These are phyloP conservation scores for Hydrotaea diabolus DNA, from an alignment of 2,888 invertebrate genomes.

Conservation along the genomic window DNA sequence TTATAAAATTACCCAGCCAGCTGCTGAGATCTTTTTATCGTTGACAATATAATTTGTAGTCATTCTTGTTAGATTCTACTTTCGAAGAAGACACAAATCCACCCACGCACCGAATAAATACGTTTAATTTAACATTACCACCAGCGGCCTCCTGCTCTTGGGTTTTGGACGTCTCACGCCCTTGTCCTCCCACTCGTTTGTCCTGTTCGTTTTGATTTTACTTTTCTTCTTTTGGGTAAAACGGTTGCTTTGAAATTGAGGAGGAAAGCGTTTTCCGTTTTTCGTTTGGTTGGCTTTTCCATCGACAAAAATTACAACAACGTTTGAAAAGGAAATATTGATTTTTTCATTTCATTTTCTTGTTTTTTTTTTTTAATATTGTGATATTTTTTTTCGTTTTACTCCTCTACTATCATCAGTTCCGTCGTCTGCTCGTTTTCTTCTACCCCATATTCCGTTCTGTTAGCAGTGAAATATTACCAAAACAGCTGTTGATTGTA, in stretches of 20 bases:
- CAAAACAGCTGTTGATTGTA: conserved; percentile 52
- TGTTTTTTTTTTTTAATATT: background rate
- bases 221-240: background rate
- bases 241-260: background rate
- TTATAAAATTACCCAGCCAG: background rate
- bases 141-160: background rate
- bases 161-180: background rate
- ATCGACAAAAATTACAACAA: background rate
- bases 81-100: background rate
- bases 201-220: no score
- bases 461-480: background rate
- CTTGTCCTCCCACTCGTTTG: background rate
- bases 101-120: no score
- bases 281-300: background rate
- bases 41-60: background rate
- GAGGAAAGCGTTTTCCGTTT: background rate
- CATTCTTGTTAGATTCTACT: background rate
- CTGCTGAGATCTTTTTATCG: background rate
- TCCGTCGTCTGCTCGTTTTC: background rate
- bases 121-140: no score
- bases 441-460: background rate
- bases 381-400: no score
- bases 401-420: background rate
- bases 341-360: background rate
- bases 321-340: background rate